These are phyloP conservation scores for Idaea dimidiata DNA, from an alignment of 2,888 invertebrate species.

Conservation along the genomic window DNA sequence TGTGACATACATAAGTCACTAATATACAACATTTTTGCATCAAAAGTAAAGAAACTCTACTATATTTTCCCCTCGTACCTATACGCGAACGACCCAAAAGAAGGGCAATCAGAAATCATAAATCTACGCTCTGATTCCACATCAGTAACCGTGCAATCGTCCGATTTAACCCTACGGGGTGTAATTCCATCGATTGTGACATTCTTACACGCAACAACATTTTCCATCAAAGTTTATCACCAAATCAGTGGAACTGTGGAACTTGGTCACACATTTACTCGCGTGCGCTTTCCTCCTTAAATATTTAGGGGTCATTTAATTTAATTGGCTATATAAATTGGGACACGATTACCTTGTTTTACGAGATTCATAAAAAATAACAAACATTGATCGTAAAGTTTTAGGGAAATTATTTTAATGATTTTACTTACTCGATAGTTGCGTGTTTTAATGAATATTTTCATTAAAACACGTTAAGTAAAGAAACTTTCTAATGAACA, in stretches of 20 bases:
- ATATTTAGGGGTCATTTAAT: slow-evolving; percentile 6
- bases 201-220: neutral
- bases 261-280: slow-evolving; percentile 4
- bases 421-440: neutral
- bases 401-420: neutral
- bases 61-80: neutral
- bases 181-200: neutral
- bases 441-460: neutral
- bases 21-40: neutral
- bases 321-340: slow-evolving; percentile 5
- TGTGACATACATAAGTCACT: too few species aligned
- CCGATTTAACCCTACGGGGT: neutral
- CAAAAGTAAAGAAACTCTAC: neutral
- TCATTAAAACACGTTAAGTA: neutral
- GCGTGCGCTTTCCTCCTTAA: neutral
- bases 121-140: neutral
- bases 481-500: neutral
- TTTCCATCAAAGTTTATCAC: slow-evolving; percentile 1
- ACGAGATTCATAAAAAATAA: neutral
- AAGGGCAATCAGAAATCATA: neutral
- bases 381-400: neutral
- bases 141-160: neutral
- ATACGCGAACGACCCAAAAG: neutral
- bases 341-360: slow-evolving; percentile 3
- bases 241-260: neutral